phyloP scores from a whole-genome alignment of 2,888 invertebrate genomes.

The Leptinotarsa juncta region DNA sequence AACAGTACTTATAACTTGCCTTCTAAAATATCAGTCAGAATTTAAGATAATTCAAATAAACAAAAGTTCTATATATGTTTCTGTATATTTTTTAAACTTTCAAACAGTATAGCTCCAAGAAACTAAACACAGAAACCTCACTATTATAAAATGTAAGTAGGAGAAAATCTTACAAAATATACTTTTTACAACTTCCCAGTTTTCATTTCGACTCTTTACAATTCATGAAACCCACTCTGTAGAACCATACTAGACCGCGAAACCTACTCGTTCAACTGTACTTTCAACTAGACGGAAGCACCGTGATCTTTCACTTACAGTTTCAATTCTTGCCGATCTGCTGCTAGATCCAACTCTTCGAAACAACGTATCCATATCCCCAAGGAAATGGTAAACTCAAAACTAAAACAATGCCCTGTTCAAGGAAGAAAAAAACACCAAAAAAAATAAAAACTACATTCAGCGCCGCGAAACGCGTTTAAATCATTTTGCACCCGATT shows the following conservation, averaged over 20 bases:
- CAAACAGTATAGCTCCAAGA: too few relatives aligned
- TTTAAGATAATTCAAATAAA: too few relatives aligned
- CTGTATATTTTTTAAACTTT: too few relatives aligned
- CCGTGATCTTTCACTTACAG: conserved; percentile 17
- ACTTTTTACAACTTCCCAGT: too few relatives aligned
- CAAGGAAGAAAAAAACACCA: conserved; percentile 35
- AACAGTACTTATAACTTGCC: too few relatives aligned
- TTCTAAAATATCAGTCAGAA: too few relatives aligned
- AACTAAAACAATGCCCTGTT: conserved; percentile 16
- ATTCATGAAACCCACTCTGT: background rate
- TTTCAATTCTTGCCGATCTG: background rate
- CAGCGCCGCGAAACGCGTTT: conserved; percentile 29
- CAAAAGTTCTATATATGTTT: too few relatives aligned
- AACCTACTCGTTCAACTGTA: conserved; percentile 8
- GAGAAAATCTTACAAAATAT: too few relatives aligned
- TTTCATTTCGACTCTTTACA: too few relatives aligned
- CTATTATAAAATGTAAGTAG: too few relatives aligned
- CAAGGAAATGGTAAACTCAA: conserved; percentile 22
- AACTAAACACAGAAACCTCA: too few relatives aligned
- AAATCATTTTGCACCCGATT: conserved; percentile 39
- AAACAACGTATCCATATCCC: conserved; percentile 20
- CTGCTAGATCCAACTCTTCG: background rate
- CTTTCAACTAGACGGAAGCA: background rate
- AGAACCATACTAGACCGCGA: background rate
- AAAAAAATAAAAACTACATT: conserved; percentile 43